phyloP scores from a whole-genome alignment of 2,113 vertebrate species.

The Talpa occidentalis region DNA sequence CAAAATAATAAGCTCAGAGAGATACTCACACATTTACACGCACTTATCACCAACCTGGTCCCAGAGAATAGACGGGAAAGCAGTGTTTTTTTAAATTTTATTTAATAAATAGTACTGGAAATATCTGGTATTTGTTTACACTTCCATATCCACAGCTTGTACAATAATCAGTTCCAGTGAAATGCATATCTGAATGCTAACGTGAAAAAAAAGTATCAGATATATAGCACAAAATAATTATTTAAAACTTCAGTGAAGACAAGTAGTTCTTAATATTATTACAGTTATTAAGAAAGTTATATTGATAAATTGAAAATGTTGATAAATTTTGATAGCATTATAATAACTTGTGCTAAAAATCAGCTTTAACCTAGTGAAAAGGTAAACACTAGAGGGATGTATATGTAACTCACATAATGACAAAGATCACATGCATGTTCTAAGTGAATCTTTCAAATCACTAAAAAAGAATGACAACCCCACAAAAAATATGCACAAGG shows the following conservation, averaged over 20 bases:
- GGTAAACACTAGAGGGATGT: neutral
- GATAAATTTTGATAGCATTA: neutral
- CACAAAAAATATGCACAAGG: neutral
- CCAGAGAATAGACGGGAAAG: neutral
- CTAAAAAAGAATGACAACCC: neutral
- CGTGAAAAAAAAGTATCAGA: neutral
- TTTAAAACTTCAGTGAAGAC: neutral
- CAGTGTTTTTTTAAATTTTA: no score
- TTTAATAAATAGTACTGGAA: neutral
- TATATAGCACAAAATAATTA: neutral
- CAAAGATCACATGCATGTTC: neutral
- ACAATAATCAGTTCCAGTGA: neutral
- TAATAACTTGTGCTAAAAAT: neutral
- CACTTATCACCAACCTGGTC: neutral
- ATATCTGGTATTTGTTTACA: neutral
- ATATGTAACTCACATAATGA: neutral
- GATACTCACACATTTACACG: neutral
- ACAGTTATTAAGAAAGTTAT: neutral
- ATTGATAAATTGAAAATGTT: neutral
- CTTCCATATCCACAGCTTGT: neutral
- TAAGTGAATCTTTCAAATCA: neutral
- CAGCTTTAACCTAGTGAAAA: neutral
- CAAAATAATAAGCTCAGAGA: neutral
- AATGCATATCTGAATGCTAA: neutral
- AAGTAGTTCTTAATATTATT: neutral